Evolutionary conservation across 2,113 vertebrate genomes (phyloP), one percentile per base, ranked within the genome.

Genomic region (Prunella himalayana): DNA sequence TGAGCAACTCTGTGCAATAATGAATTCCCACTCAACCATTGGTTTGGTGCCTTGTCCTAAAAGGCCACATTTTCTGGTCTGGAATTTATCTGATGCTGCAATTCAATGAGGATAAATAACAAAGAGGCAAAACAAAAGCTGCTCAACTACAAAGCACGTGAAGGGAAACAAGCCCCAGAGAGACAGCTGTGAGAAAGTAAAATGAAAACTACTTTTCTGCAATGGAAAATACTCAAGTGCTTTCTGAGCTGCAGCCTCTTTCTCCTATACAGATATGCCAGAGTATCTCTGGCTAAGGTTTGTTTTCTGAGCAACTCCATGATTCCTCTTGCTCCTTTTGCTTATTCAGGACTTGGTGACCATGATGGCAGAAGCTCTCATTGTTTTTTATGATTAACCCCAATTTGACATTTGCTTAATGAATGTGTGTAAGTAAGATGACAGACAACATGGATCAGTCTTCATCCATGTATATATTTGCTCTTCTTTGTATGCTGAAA

Each of bases 381-480:
- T 6, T 45, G 25, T 33, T 49, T 85, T 56, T 56, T 60, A 45
- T 14, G 0, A 81, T 70, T 75, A 88, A 84, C 14, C 16, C 8
- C 0, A 35, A 19, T 37, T 59, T 47, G 71, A 66, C 5, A 31
- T 73, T 54, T 69, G 24, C 31, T 75, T 71, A 73, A 73, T 70
- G 23, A 73, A 6, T 11, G 1, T 3, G 6, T 10, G 6, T 28
- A 33, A 42, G 45, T 28, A 25, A 50, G 50, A 9, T 31, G 27
- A 57, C 1, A 77, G n/a, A 61, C 45, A 86, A 11, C 16, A 44
- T 15, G 13, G 23, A 57, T n/a, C 61, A 72, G 37, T 72, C 60
- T 72, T 88, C 20, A 60, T 4, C 23, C 57, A n/a, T 0, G 0
- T 20, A 76, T 44, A 61, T 64, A 33, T 72, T 37, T 0, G 0